Evolutionary conservation across 2,888 invertebrate genomes (phyloP).

Genomic region (Drosophila parthenogenetica): DNA sequence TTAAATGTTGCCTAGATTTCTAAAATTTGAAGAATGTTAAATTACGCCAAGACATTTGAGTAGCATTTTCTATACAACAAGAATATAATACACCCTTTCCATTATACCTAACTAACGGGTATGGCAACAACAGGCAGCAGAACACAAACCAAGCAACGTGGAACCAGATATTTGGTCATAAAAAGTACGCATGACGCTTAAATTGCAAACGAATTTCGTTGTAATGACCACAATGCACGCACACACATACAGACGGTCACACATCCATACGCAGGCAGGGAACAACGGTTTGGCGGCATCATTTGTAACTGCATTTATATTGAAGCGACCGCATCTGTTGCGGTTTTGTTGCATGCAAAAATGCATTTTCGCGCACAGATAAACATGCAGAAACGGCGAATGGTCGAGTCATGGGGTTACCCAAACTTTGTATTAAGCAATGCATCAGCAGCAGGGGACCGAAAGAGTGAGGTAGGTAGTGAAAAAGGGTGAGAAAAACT

Average conservation of each 20-base stretch:
- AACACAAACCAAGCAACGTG: constrained; percentile 41
- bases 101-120: background rate
- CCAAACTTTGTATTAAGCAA: constrained; percentile 60
- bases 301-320: constrained; percentile 81
- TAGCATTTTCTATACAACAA: too few species aligned
- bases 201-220: constrained; percentile 76
- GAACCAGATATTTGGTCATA: constrained; percentile 54
- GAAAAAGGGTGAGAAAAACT: background rate
- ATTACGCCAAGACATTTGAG: too few species aligned
- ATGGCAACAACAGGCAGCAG: constrained; percentile 63
- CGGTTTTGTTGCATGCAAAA: constrained; percentile 81
- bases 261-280: background rate
- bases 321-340: constrained; percentile 81
- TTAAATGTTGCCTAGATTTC: background rate
- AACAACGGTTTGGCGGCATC: constrained; percentile 45
- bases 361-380: constrained; percentile 81
- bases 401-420: constrained; percentile 22
- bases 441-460: constrained; percentile 44
- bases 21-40: background rate
- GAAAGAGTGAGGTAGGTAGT: background rate
- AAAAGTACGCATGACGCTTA: constrained; percentile 56
- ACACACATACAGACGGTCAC: constrained; percentile 15
- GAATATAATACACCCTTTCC: too few species aligned
- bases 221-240: constrained; percentile 73
- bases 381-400: constrained; percentile 60